Evolutionary conservation across 2,888 invertebrate genomes (phyloP), one percentile per base, ranked within the genome.

Genomic region (Mimachlamys varia): DNA sequence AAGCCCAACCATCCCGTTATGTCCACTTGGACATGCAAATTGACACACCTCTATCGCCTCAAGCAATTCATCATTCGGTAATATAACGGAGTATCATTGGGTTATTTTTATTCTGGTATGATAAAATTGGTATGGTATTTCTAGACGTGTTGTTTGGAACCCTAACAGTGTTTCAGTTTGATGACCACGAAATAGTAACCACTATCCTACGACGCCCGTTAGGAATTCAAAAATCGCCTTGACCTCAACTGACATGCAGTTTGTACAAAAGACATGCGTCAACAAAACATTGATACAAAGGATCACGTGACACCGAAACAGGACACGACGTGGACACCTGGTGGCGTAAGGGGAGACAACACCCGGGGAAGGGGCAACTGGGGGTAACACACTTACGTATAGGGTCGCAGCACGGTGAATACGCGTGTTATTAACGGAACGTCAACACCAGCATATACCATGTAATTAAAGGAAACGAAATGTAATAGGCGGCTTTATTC

Each of bases 271-370:
- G 13, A 27, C 76, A 76, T 15, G 76, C 76, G 62, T 62, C 44
- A 44, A 62, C 53, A 53, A 62, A 1, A 7, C 17, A 62, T n/a
- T 62, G n/a, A 27, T 27, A 15, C 33, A 12, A 22, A 27, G 27
- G 12, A 33, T 33, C 76, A 76, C 33, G 33, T 27, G 76, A 76
- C 76, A 76, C 76, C 33, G 76, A 62, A 62, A 62, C 62, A n/a
- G 5, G 62, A 62, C 22, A 22, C 62, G n/a, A 7, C 22, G 3
- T 7, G 62, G 62, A 62, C 62, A 62, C 62, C 62, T 62, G 62
- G 33, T 33, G 76, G 13, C 33, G 76, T 76, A 76, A 76, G 76
- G 76, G 76, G 76, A 76, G 76, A 76, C 76, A 76, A 76, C 76
- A 7, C 33, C 19, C 27, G 76, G 7, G 5, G 76, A 76, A 76